Evolutionary conservation across 2,797 vertebrate species (phyloP), one percentile per base, ranked within the genome.

Genomic region (Cirrhinus molitorella): DNA sequence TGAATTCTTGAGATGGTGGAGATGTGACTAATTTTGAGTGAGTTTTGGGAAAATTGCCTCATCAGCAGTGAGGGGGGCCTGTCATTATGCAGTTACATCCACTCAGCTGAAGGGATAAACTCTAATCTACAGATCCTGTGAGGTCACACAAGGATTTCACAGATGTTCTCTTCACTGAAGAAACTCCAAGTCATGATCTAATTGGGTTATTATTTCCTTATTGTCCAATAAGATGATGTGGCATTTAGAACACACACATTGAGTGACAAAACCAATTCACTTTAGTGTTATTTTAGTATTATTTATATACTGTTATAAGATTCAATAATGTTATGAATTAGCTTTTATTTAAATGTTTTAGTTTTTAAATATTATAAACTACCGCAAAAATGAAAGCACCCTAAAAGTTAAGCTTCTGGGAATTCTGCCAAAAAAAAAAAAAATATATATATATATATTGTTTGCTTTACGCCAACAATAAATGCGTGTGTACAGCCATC

Each of bases 41-140:
- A 87, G 63, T 51, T 79, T 85, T 76, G 74, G 74, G 81, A 72
- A 34, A 85, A 79, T 86, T 81, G 81, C 57, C 61, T 80, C 59
- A 78, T 81, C 77, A 68, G 63, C 45, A 55, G 49, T 51, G 70
- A 80, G 10, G 76, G 53, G 45, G 28, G 72, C 40, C 79, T 68
- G 74, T 79, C 87, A 89, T 88, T 84, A 85, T 25, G 51, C 68
- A 73, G 83, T 83, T 83, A 88, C 81, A 66, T 84, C 47, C 51
- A 83, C 76, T 83, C 61, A 70, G 68, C 70, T 55, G 49, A 19
- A 63, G 37, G 67, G 37, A 83, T 86, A 65, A 85, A 81, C 34
- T 71, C 75, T 82, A 78, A 85, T 81, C 25, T 72, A 73, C 25
- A 87, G 61, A 80, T 25, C 28, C 71, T 17, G 72, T 76, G 68